phyloP scores from a whole-genome alignment of 2,113 vertebrate species.

The Mustela nigripes region DNA sequence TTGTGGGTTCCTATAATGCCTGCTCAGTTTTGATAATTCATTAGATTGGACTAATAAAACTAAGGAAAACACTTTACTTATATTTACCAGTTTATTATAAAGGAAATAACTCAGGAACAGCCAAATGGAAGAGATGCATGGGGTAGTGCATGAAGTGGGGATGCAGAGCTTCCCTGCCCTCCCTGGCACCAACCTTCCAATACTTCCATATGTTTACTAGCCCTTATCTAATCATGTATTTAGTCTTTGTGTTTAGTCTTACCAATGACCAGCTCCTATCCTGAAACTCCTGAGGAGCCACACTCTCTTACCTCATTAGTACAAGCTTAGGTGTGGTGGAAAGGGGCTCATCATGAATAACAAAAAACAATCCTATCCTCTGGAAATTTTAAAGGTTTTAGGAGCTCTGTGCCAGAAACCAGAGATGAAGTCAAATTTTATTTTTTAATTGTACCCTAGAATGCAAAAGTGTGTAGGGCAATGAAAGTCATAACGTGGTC shows the following conservation, averaged over 20 bases:
- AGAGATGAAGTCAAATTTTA: background rate
- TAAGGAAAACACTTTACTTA: background rate
- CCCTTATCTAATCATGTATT: background rate
- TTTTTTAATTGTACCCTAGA: background rate
- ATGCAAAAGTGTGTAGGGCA: background rate
- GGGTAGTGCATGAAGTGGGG: background rate
- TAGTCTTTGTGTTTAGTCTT: background rate
- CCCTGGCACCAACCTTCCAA: background rate
- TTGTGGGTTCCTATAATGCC: background rate
- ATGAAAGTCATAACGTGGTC: background rate
- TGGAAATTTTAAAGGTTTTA: slow-evolving; percentile 9
- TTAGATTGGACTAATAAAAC: background rate
- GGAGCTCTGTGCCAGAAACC: background rate
- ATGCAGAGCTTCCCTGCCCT: background rate
- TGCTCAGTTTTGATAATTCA: background rate
- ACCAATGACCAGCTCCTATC: background rate
- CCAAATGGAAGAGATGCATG: background rate
- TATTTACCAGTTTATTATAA: background rate
- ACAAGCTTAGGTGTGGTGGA: background rate
- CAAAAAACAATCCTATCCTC: background rate
- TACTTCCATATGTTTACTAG: background rate
- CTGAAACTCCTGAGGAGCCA: background rate
- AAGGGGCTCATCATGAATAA: background rate
- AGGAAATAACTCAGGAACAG: background rate
- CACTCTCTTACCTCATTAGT: background rate